phyloP scores from a whole-genome alignment of 2,888 invertebrate species.

The Andrena bucephala region DNA sequence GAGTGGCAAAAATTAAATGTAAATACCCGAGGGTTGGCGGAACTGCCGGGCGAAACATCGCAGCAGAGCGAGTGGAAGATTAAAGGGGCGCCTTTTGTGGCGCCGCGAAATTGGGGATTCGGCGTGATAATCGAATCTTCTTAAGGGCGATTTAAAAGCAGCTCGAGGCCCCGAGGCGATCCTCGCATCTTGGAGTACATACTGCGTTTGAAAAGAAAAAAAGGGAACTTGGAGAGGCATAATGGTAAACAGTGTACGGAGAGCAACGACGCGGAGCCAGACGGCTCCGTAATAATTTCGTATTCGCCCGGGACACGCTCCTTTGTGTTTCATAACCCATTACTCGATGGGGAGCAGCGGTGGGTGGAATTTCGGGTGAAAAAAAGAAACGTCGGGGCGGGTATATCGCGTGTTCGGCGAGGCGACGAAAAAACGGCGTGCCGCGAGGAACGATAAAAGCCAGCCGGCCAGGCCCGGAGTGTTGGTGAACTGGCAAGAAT shows the following conservation, averaged over 20 bases:
- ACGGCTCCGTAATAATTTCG: slow-evolving; percentile 13
- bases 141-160: background rate
- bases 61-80: background rate
- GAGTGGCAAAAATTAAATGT: slow-evolving; percentile 27
- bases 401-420: slow-evolving; percentile 45
- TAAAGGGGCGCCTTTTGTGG: background rate
- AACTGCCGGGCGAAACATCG: background rate
- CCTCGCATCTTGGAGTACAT: too few relatives aligned
- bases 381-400: slow-evolving; percentile 3
- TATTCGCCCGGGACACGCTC: background rate
- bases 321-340: slow-evolving; percentile 25
- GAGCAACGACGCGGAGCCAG: background rate
- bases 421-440: slow-evolving; percentile 44
- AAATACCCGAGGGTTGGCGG: slow-evolving; percentile 17
- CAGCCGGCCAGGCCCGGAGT: slow-evolving; percentile 11
- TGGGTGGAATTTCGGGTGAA: slow-evolving; percentile 41
- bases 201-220: too few relatives aligned
- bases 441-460: slow-evolving; percentile 60
- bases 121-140: background rate
- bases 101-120: background rate
- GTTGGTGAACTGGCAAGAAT: slow-evolving; percentile 58
- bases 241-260: background rate
- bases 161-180: background rate
- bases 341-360: background rate
- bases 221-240: too few relatives aligned